phyloP scores from a whole-genome alignment of 2,113 vertebrate genomes.

The Stercorarius parasiticus region DNA sequence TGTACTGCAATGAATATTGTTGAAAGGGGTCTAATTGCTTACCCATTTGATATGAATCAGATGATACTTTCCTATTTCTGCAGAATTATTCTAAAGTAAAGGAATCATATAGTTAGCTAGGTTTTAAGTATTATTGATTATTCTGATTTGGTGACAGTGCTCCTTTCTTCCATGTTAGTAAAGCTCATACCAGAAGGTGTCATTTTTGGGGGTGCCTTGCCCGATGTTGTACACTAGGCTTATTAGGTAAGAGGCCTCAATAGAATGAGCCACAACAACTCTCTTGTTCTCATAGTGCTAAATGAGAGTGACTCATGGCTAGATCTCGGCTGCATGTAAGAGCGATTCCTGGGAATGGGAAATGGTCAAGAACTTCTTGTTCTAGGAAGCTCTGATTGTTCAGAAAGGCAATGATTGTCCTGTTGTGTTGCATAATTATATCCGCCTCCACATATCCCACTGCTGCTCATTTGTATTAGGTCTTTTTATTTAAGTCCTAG shows the following conservation, averaged over 20 bases:
- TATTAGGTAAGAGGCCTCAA: neutral
- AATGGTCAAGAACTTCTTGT: neutral
- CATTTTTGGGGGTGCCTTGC: neutral
- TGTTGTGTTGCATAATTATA: neutral
- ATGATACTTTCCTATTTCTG: neutral
- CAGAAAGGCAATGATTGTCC: neutral
- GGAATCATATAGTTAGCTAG: rapidly evolving
- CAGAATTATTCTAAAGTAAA: neutral
- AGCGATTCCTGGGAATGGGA: neutral
- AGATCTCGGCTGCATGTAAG: neutral
- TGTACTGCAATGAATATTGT: rapidly evolving
- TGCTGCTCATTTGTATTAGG: neutral
- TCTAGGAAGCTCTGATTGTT: neutral
- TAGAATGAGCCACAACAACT: neutral
- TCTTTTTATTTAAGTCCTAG: neutral
- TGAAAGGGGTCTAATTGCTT: neutral
- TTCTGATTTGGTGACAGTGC: neutral
- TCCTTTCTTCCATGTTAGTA: neutral
- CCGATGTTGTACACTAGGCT: neutral
- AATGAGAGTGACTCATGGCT: neutral
- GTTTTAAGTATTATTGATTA: neutral
- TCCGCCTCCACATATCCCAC: neutral
- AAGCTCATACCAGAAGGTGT: neutral
- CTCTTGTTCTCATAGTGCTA: neutral
- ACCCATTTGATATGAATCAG: rapidly evolving